phyloP scores from a whole-genome alignment of 2,113 vertebrate species.

The Nesogale talazaci region DNA sequence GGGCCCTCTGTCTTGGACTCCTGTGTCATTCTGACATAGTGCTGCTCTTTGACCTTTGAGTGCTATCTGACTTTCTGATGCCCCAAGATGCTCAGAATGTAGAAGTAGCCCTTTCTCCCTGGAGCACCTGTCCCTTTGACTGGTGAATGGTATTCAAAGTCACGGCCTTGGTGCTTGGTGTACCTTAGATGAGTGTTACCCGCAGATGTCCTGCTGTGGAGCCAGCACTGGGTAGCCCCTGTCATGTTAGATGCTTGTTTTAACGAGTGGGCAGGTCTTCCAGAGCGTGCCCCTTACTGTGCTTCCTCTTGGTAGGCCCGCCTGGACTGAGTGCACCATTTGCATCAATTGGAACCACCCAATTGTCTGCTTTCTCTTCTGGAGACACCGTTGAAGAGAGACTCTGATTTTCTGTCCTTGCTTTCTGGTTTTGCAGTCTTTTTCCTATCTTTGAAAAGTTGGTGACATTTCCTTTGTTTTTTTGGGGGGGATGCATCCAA shows the following conservation, averaged over 20 bases:
- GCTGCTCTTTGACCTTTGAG: not conserved
- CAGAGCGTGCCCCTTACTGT: not conserved
- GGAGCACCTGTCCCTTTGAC: not conserved
- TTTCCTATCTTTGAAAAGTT: not conserved
- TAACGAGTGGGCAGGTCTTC: not conserved
- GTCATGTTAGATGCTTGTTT: rapidly evolving
- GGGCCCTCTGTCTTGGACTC: not conserved
- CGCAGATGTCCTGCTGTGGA: not conserved
- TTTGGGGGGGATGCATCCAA: not conserved
- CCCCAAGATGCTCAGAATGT: not conserved
- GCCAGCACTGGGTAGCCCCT: not conserved
- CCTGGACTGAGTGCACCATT: not conserved
- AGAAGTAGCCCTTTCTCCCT: not conserved
- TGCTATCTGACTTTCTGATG: not conserved
- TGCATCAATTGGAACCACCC: not conserved
- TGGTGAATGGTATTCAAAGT: not conserved
- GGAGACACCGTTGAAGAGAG: not conserved
- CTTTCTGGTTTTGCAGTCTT: slow-evolving; percentile 3
- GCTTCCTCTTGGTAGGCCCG: not conserved
- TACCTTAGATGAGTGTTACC: not conserved
- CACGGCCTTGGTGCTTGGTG: not conserved
- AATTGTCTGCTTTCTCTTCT: not conserved
- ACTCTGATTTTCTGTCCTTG: not conserved
- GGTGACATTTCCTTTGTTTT: not conserved
- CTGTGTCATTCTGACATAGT: not conserved